Percentiles rank a stretch among this genome's conserved stretches.
Conservation (phyloP, 2,113 vertebrate species). For the Dermatemys mawii region DNA sequence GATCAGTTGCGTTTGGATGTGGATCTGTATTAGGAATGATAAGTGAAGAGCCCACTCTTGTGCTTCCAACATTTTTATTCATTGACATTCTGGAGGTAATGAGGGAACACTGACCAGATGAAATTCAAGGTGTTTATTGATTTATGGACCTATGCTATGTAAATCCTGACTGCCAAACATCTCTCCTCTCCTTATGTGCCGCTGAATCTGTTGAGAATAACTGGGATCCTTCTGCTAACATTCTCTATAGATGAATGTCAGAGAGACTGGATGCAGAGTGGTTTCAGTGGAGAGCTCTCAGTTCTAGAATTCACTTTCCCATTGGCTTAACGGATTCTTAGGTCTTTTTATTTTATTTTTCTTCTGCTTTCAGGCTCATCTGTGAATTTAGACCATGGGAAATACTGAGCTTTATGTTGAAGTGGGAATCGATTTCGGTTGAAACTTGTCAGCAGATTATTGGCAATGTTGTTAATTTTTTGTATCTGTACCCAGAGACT, state of each 20-base stretch:
- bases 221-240: background rate
- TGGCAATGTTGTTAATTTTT: background rate
- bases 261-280: background rate
- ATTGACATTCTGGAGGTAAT: background rate
- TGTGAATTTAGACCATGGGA: background rate
- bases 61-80: background rate
- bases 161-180: background rate
- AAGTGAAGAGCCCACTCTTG: background rate
- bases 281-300: background rate
- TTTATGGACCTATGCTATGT: background rate
- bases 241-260: background rate
- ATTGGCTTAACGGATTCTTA: background rate
- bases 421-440: background rate
- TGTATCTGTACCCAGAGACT: background rate
- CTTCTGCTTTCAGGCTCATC: background rate
- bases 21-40: background rate
- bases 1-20: background rate
- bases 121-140: background rate
- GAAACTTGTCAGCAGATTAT: background rate
- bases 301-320: background rate
- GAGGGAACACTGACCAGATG: background rate
- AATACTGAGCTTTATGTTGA: background rate
- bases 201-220: background rate
- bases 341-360: background rate
- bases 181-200: accelerated